Base-by-base conservation (phyloP, 2,113 vertebrate genomes). In the Lasiurus borealis region DNA sequence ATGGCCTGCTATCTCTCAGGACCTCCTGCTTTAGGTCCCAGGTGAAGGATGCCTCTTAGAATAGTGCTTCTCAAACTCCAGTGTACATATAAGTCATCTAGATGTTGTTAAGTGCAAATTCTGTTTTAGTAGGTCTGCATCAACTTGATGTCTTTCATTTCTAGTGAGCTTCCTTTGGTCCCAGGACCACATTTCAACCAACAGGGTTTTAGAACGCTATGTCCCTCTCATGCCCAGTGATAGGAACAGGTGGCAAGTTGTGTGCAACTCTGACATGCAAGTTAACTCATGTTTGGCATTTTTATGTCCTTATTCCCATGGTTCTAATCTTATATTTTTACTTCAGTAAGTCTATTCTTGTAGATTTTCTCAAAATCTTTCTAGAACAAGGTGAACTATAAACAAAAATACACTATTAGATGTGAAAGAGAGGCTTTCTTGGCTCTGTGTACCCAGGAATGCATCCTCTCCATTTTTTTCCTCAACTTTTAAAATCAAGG, bases 391-490 rank as follows among this genome's bases (percentile, higher is more conserved):
- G 25, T 57, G 54, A 88, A 59, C 86, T 80, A 71, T 75, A 81
- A 90, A 93, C 7, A 66, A 84, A 90, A 87, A 87, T 66, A 88
- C 29, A 48, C 57, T 4, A 80, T 57, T 75, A 50, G 82, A n/a
- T 68, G 62, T 62, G 25, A 71, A 81, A 82, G 40, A 19, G 7
- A 59, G 31, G 6, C 64, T 23, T 29, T 73, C 44, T 88, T 52
- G 90, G 82, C 25, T 36, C 48, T 72, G 4, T 31, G 66, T 64
- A 36, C 9, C 27, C 62, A 68, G 44, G 13, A 92, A 87, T 57
- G 19, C 62, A 66, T 82, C 31, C 27, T 71, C 40, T 66, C 40
- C 29, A 25, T 71, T n/a, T 52, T 48, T 44, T 0, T 21, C 8
- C 50, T 82, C 29, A 77, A 44, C 12, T 72, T 75, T 62, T 52